A percentile compares a stretch with the other conserved stretches of the same genome.
Conservation (phyloP, 2,113 vertebrate species). For the Tupaia chinensis region DNA sequence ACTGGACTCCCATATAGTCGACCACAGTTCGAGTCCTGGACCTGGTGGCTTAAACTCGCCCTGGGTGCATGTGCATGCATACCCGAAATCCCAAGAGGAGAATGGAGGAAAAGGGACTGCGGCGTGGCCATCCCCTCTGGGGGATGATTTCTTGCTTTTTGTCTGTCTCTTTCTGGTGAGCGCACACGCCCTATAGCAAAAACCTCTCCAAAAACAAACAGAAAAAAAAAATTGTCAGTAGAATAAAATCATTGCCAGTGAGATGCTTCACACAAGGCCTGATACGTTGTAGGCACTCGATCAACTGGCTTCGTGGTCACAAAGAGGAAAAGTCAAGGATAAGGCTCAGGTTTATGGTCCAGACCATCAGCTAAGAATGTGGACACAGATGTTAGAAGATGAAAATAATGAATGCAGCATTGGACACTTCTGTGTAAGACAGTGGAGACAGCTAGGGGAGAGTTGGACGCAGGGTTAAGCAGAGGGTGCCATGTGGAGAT, state of each 20-base stretch:
- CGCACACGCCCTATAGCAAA: too few species aligned
- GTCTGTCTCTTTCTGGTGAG: too few species aligned
- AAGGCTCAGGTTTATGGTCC: not conserved
- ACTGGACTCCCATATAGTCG: too few species aligned
- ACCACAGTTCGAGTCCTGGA: too few species aligned
- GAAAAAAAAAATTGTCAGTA: not conserved
- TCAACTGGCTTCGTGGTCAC: too few species aligned
- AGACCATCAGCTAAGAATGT: not conserved
- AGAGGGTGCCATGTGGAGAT: not conserved
- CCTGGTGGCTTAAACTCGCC: too few species aligned
- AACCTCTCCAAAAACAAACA: too few species aligned
- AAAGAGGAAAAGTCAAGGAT: not conserved
- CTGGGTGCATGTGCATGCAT: too few species aligned
- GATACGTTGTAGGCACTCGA: not conserved
- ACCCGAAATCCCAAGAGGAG: too few species aligned
- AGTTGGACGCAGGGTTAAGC: not conserved
- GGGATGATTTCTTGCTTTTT: too few species aligned
- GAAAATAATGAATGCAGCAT: not conserved
- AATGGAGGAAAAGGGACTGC: too few species aligned
- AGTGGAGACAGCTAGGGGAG: not conserved
- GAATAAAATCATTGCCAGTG: not conserved
- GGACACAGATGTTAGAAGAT: not conserved
- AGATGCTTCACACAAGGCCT: not conserved
- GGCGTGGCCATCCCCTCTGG: too few species aligned
- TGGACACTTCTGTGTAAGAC: not conserved